phyloP scores from a whole-genome alignment of 2,797 vertebrate genomes.

The Acrossocheilus fasciatus region DNA sequence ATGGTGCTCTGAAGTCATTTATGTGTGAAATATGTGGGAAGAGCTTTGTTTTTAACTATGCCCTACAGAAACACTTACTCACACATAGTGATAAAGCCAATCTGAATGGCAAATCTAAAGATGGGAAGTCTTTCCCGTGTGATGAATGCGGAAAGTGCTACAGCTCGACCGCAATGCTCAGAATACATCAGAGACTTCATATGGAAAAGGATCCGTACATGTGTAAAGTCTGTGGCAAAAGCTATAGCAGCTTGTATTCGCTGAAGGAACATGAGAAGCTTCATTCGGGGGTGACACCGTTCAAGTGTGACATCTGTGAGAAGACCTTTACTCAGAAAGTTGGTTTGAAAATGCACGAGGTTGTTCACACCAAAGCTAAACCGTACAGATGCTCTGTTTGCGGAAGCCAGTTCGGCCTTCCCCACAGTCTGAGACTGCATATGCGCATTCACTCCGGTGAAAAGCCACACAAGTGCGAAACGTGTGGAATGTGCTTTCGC shows the following conservation, averaged over 20 bases:
- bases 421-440: constrained; percentile 62
- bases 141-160: constrained; percentile 57
- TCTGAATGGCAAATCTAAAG: not conserved
- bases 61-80: constrained; percentile 60
- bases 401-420: constrained; percentile 59
- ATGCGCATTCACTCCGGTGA: constrained; percentile 77
- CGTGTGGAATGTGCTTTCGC: constrained; percentile 77
- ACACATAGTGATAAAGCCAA: constrained; percentile 29
- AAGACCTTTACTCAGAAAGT: constrained; percentile 80
- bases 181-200: constrained; percentile 67
- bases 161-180: constrained; percentile 30
- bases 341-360: constrained; percentile 77
- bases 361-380: constrained; percentile 74
- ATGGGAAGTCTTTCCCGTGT: constrained; percentile 43
- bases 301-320: constrained; percentile 75
- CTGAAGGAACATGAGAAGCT: constrained; percentile 67
- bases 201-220: constrained; percentile 48
- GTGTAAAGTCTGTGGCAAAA: constrained; percentile 57
- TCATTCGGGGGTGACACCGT: constrained; percentile 71
- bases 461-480: constrained; percentile 79
- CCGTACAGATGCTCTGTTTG: constrained; percentile 58
- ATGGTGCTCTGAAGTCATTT: constrained; percentile 62
- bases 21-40: constrained; percentile 70
- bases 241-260: constrained; percentile 42
- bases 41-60: constrained; percentile 67